Conservation (phyloP, 1,140 invertebrate species). For the Maconellicoccus hirsutus region DNA sequence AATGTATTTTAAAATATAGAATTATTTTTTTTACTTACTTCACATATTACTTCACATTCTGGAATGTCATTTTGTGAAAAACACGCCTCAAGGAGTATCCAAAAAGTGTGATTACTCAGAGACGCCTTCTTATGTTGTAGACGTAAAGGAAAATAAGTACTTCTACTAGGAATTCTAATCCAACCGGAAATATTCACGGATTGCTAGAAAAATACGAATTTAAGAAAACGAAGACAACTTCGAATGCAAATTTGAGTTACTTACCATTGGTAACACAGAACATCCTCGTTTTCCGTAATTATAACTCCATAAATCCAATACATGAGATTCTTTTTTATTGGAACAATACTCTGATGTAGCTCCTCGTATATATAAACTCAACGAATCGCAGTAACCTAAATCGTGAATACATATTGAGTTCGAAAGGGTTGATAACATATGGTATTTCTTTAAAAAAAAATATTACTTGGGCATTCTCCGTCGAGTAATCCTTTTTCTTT, state of each 20-base stretch:
- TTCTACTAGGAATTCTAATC: slow-evolving; percentile 39
- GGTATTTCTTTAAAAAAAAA: not conserved
- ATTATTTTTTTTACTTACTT: not conserved
- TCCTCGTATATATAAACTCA: slow-evolving; percentile 13
- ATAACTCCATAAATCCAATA: slow-evolving; percentile 27
- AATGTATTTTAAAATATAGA: not conserved
- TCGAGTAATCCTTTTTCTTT: slow-evolving; percentile 29
- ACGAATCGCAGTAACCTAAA: slow-evolving; percentile 22
- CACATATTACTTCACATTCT: not conserved
- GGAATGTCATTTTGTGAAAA: not conserved
- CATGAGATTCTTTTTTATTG: slow-evolving; percentile 23
- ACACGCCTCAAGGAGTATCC: slow-evolving; percentile 28
- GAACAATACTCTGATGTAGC: slow-evolving; percentile 22
- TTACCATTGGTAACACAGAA: slow-evolving; percentile 40
- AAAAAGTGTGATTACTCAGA: slow-evolving; percentile 32
- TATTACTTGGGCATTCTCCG: slow-evolving; percentile 27
- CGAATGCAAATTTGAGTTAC: slow-evolving; percentile 25
- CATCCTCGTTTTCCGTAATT: slow-evolving; percentile 38
- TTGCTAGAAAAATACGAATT: slow-evolving; percentile 33
- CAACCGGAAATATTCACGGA: slow-evolving; percentile 40
- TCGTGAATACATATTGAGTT: not conserved
- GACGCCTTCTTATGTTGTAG: slow-evolving; percentile 31
- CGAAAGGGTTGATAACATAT: not conserved
- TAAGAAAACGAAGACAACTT: slow-evolving; percentile 29
- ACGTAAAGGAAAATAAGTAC: slow-evolving; percentile 41